Base-by-base conservation (phyloP, 2,113 vertebrate genomes). In the Jaculus jaculus region DNA sequence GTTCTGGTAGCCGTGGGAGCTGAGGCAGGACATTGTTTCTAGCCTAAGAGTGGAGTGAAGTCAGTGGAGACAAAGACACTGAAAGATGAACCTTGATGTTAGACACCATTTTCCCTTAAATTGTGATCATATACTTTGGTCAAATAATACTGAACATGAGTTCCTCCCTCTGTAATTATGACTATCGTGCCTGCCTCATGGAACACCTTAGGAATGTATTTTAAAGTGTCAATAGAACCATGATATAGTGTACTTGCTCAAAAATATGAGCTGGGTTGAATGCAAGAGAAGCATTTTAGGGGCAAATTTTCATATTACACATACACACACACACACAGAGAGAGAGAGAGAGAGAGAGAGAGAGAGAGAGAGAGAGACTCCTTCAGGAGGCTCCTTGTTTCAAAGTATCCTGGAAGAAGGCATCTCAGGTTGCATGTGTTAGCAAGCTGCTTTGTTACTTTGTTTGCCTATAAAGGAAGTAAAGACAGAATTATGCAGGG, bases 391-490 rank as follows among this genome's bases (percentile, higher is more conserved):
- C 1, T 1, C 74, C 54, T 34, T 74, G n/a, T 13, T 42, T 89
- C 26, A 87, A 1, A 8, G 7, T 51, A 51, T 63, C 18, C 10
- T 78, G 23, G 1, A 54, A 74, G 17, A 47, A 58, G 8, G 10
- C 28, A 0, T 20, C 54, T 11, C 2, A 1, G 9, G 24, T 21
- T 85, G 69, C 7, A 0, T 71, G 5, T 1, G 24, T 3, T 58
- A 11, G 3, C 21, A 21, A 16, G 5, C 20, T 32, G 21, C 23
- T 20, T 12, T 73, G 23, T 72, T 83, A 54, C 5, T 11, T 7
- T 47, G 54, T 7, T 0, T 30, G 16, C 32, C 30, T 73, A 7
- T 15, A 61, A 77, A 7, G 1, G 13, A 24, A 74, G 2, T 0
- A 3, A 87, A 86, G 1, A n/a, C 23, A 78, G 9, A 60, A 51